phyloP scores from a whole-genome alignment of 2,888 invertebrate genomes.

The Amiota communis region DNA sequence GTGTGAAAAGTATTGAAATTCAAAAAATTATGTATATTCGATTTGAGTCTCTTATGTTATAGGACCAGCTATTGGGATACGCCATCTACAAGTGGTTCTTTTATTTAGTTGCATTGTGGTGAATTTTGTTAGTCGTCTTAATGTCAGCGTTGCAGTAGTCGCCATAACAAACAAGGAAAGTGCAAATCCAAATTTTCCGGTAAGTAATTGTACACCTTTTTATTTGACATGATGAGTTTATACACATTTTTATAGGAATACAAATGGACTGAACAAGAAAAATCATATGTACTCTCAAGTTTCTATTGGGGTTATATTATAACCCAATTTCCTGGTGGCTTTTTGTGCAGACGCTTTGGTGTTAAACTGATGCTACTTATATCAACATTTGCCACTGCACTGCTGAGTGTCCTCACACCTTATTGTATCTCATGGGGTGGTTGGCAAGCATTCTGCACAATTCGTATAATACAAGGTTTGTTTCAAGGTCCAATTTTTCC shows the following conservation, averaged over 20 bases:
- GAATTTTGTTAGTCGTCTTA: constrained; percentile 79
- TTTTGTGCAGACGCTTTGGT: constrained; percentile 79
- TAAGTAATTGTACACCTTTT: constrained; percentile 51
- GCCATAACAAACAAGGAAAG: constrained; percentile 79
- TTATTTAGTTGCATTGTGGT: constrained; percentile 77
- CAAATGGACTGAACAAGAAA: constrained; percentile 75
- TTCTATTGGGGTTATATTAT: constrained; percentile 87
- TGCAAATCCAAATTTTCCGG: constrained; percentile 74
- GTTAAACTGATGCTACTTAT: constrained; percentile 77
- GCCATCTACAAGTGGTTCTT: constrained; percentile 78
- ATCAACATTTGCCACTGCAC: constrained; percentile 78
- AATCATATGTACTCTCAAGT: constrained; percentile 79
- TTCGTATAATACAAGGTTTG: constrained; percentile 80
- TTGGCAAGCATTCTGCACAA: constrained; percentile 76
- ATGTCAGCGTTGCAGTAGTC: constrained; percentile 81
- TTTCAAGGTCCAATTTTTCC: constrained; percentile 80
- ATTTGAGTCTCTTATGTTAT: constrained; percentile 50
- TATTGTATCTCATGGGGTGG: constrained; percentile 77
- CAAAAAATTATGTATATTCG: no score
- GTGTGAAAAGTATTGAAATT: no score
- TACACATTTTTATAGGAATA: constrained; percentile 55
- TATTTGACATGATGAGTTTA: no score
- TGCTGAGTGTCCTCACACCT: constrained; percentile 79
- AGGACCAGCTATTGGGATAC: constrained; percentile 76
- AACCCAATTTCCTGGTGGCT: constrained; percentile 78